These are phyloP conservation scores for Micrasema minimum DNA, from an alignment of 1,140 invertebrate genomes.

Conservation along the genomic window DNA sequence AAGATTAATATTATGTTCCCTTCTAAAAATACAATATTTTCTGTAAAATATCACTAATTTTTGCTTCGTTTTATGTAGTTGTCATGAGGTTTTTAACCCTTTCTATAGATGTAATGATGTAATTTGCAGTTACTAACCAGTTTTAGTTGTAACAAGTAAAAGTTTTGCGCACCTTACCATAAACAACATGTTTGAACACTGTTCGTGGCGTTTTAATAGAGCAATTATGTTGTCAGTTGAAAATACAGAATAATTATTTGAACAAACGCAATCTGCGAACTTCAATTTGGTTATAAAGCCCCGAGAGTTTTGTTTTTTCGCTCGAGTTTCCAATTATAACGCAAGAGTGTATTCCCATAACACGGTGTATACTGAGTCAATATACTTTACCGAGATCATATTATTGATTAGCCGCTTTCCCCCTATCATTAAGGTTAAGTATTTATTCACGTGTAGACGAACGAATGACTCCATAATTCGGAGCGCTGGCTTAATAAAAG, in stretches of 20 bases:
- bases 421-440: neutral
- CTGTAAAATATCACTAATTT: neutral
- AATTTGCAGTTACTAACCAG: neutral
- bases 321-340: neutral
- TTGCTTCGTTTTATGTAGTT: neutral
- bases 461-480: no score
- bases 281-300: neutral
- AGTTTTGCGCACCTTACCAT: conserved; percentile 2
- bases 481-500: neutral
- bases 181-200: conserved; percentile 16
- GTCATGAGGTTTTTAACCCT: no score
- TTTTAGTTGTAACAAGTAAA: neutral
- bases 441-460: neutral
- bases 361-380: neutral
- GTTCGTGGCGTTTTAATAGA: conserved; percentile 1
- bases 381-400: neutral
- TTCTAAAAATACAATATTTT: neutral
- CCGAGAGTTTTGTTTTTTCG: neutral
- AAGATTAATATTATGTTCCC: neutral
- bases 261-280: neutral
- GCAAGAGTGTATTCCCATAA: neutral
- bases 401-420: neutral
- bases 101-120: no score
- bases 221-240: conserved; percentile 21
- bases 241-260: conserved; percentile 11